phyloP scores from a whole-genome alignment of 2,888 invertebrate genomes.

The Bellardia bayeri region DNA sequence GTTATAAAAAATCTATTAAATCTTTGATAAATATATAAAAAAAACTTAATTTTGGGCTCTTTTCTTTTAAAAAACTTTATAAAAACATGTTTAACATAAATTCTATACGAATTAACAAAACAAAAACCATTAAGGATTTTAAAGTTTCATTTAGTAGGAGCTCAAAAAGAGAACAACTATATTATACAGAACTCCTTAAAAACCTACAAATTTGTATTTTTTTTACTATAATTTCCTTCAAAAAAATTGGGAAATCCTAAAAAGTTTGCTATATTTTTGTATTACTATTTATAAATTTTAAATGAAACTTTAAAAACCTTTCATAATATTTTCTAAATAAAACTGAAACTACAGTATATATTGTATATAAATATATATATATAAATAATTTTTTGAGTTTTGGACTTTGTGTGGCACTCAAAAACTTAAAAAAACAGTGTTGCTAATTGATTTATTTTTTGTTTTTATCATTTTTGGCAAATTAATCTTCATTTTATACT shows the following conservation, averaged over 20 bases:
- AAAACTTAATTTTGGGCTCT: slow-evolving; percentile 39
- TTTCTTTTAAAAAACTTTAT: slow-evolving; percentile 50
- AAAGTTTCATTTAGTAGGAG: slow-evolving; percentile 55
- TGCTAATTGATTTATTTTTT: slow-evolving; percentile 47
- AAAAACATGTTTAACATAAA: slow-evolving; percentile 64
- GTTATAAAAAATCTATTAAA: slow-evolving; percentile 60
- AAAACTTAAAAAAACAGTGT: slow-evolving; percentile 52
- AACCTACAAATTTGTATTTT: not conserved
- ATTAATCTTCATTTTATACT: slow-evolving; percentile 62
- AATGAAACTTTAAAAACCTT: slow-evolving; percentile 36
- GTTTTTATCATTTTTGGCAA: slow-evolving; percentile 51
- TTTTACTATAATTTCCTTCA: not conserved
- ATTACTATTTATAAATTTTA: not conserved
- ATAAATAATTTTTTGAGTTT: slow-evolving; percentile 56
- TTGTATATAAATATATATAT: slow-evolving; percentile 53
- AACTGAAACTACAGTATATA: slow-evolving; percentile 65
- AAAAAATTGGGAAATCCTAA: not conserved
- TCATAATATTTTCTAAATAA: slow-evolving; percentile 41
- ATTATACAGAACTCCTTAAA: not conserved
- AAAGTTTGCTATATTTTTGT: too few relatives aligned
- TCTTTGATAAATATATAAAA: slow-evolving; percentile 48
- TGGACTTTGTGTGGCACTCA: slow-evolving; percentile 59
- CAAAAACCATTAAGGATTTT: slow-evolving; percentile 46
- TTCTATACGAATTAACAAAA: slow-evolving; percentile 47
- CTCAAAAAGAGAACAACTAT: not conserved